Base-by-base conservation (phyloP, 2,888 invertebrate species). In the Sarcophaga variegata region DNA sequence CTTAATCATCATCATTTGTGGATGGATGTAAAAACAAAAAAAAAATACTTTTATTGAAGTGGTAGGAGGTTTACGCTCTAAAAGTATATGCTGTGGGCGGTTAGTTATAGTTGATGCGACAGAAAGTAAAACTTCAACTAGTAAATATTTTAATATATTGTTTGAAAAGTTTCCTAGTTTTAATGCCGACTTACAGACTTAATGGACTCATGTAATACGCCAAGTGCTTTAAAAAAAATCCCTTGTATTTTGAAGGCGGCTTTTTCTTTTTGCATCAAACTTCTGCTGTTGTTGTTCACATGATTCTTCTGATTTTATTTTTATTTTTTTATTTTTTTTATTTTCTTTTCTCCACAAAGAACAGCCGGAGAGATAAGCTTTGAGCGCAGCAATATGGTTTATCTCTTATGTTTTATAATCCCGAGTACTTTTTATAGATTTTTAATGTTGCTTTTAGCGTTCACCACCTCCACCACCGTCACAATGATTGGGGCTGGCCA, bases 361-460 rank as follows among this genome's bases (percentile, higher is more conserved):
- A 66, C 59, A 72, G 14, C 67, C 25, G 10, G 25, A 74, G 25
- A 74, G 74, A 81, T 81, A 81, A 74, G 66, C 60, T 37, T 37
- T 2, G 37, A 37, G 37, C 10, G 1, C 54, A 14, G 25, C 2
- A 67, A 74, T 60, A 25, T 72, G 71, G 64, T 66, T 71, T 80
- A 49, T 64, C 47, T 45, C 2, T 17, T 4, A 4, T 54, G 12
- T 54, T 54, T 54, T 54, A 37, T 10, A 37, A 37, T 2, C 8
- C 37, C 37, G 37, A 37, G 37, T 37, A 17, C 17, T 54, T 27
- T 72, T 80, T 72, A 81, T 81, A 66, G 66, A 47, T 67, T 81
- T 81, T 74, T 81, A 77, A 77, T 77, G 59, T 64, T 66, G 76
- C 76, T 66, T 76, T 76, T 76, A 74, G 66, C 66, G 60, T 49